Conservation (phyloP, 2,113 vertebrate genomes). For the Tachysurus vachellii region DNA sequence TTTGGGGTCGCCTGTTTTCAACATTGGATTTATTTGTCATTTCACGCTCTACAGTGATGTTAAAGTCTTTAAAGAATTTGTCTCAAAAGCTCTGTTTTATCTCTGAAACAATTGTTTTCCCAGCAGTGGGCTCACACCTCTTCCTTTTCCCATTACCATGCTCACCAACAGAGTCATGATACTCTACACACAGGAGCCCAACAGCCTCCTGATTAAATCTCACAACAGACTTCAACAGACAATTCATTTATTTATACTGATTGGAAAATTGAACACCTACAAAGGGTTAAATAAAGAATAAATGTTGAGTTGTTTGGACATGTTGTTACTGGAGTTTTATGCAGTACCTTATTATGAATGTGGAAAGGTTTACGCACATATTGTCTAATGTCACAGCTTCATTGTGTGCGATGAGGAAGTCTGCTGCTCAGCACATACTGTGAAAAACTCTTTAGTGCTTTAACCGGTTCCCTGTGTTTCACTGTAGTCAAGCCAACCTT, state of each 20-base stretch:
- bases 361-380: constrained; percentile 39
- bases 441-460: constrained; percentile 25
- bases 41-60: too few species aligned
- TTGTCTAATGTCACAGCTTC: constrained; percentile 5
- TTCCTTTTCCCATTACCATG: neutral
- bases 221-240: neutral
- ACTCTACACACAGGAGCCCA: neutral
- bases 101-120: neutral
- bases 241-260: neutral
- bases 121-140: neutral
- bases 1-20: too few species aligned
- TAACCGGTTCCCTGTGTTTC: neutral
- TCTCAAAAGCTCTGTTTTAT: too few species aligned
- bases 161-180: neutral
- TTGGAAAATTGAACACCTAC: neutral
- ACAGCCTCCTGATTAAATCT: neutral
- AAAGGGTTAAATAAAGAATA: neutral
- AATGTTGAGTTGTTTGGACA: neutral
- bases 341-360: neutral
- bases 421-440: constrained; percentile 12
- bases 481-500: neutral
- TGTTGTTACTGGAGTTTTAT: constrained; percentile 4
- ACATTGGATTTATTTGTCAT: too few species aligned
- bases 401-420: constrained; percentile 45
- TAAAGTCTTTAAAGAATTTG: too few species aligned